Conservation (phyloP, 1,140 invertebrate genomes). For the Hetaerina americana region DNA sequence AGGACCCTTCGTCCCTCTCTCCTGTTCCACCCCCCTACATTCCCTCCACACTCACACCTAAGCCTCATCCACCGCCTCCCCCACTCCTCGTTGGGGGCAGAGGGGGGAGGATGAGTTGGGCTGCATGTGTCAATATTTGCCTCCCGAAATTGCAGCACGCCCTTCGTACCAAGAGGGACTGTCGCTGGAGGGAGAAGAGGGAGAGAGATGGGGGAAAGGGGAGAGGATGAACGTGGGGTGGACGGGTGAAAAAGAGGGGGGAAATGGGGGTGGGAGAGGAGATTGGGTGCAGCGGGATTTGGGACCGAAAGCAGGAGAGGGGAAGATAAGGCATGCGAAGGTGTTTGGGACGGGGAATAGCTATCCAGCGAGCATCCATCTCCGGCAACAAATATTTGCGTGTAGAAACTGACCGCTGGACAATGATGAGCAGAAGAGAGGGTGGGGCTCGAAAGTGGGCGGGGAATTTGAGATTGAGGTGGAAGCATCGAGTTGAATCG, state of each 20-base stretch:
- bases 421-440: no score
- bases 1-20: no score
- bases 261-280: not conserved
- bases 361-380: not conserved
- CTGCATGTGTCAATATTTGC: not conserved
- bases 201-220: not conserved
- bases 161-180: not conserved
- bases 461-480: not conserved
- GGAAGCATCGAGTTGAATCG: not conserved
- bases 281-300: not conserved
- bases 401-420: not conserved
- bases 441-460: not conserved
- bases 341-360: not conserved
- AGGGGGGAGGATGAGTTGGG: no score
- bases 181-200: no score
- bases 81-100: no score
- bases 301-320: no score
- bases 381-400: not conserved
- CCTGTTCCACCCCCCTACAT: no score
- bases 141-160: not conserved
- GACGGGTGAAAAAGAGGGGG: not conserved
- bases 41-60: no score
- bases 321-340: no score
- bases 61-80: no score
- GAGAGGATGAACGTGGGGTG: not conserved